Base-by-base conservation (phyloP, 2,113 vertebrate species). In the Eclectus roratus region DNA sequence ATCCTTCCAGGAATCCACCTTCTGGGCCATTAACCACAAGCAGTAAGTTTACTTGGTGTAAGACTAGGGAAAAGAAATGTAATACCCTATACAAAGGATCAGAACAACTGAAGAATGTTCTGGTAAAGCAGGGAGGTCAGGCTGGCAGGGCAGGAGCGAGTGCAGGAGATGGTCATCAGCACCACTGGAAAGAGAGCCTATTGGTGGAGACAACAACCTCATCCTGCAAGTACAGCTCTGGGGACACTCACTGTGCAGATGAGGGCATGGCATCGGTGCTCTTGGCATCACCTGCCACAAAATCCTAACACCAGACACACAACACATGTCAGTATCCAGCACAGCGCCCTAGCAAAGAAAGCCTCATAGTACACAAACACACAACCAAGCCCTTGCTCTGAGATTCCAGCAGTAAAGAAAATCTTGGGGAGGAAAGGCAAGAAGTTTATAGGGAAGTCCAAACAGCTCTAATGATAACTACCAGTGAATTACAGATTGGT, bases 101-200 rank as follows among this genome's bases (percentile, higher is more conserved):
- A 9, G 74, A 90, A 81, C 41, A 60, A 68, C 61, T 44, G 35
- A 95, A 88, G 96, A 97, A 95, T 77, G 66, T 47, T 85, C 85
- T 37, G 61, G 93, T 69, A 41, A 81, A 94, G 60, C n/a, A 52
- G 95, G 80, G 91, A 96, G 80, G 91, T 72, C 68, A 80, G 63
- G 66, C 31, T 69, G 85, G 41, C 58, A 78, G 80, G 87, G 91
- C 89, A 58, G 68, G 66, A 78, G 77, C 1, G 7, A 65, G 43
- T 27, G 87, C 93, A 87, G 74, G 68, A 80, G 89, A 64, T 37
- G 83, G 35, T 4, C 78, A 76, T 53, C 15, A 78, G 86, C 60
- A 46, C 23, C 4, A 11, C 2, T 37, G 76, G 49, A 78, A 47
- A 46, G 60, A n/a, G 47, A 35, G 28, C 46, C 44, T n/a, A 41